Base-by-base conservation (phyloP, 1,140 invertebrate genomes). In the Drosophila dunni region DNA sequence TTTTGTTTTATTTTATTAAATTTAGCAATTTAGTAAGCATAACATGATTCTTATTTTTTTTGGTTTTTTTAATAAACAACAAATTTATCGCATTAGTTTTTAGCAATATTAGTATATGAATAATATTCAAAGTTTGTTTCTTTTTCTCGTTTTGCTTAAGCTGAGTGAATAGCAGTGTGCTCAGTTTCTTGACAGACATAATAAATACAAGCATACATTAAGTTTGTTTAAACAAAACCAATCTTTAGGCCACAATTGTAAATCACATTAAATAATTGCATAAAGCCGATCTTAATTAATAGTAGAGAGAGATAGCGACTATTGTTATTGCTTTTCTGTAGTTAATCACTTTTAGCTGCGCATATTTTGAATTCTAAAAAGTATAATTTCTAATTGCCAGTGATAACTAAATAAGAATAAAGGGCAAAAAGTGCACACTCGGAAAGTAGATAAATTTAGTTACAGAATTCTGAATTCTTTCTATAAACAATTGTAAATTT, bases 1-100 rank as follows among this genome's bases (percentile, higher is more conserved):
- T 85, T 29, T 29, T 29, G 24, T 29, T 29, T 29, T 29, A 29
- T 29, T 29, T 85, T 81, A 86, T 86, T 86, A 45, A 65, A 67
- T 86, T 76, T 72, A 78, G 82, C 79, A 78, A 73, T 78, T 74
- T 77, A 78, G 67, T 86, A 86, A 86, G 82, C 82, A 81, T 79
- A 81, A 72, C 72, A 85, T 50, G 69, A 73, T 84, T 29, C 24
- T 29, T 29, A 2, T 5, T 72, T 64, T 61, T 56, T 10, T 7
- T 10, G 51, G 68, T 51, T 67, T 78, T 63, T 24, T 64, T 29
- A 20, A 10, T 68, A 51, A 76, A 79, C 75, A 83, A 77, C 76
- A 79, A 79, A 63, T 50, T 84, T 78, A 76, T 82, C 58, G 46
- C 61, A 70, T 69, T 29, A 66, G 57, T 42, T 53, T 45, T 45